A percentile compares a stretch with the other conserved stretches of the same genome.
phyloP scores from a whole-genome alignment of 2,113 vertebrate genomes.

The Oreochromis tanganicae region DNA sequence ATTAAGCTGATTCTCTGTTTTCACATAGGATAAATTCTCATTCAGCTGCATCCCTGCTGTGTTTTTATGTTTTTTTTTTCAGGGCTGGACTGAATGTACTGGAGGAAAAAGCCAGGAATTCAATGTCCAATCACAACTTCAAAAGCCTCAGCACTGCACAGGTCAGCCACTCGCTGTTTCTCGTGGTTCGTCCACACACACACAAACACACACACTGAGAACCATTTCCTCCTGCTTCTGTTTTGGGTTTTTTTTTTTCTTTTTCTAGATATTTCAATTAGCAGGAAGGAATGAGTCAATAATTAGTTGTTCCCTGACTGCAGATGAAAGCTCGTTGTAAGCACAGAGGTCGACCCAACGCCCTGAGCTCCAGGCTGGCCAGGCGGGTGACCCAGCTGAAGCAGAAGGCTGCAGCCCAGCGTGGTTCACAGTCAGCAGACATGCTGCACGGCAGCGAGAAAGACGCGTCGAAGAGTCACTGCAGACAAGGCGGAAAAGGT shows the following conservation, averaged over 20 bases:
- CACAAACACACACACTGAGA: not conserved
- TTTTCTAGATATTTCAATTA: conserved; percentile 39
- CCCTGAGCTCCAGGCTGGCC: conserved; percentile 76
- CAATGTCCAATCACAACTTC: conserved; percentile 50
- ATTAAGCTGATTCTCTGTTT: conserved; percentile 4
- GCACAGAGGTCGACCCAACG: conserved; percentile 63
- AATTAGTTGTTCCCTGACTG: conserved; percentile 8
- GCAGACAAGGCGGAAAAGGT: conserved; percentile 63
- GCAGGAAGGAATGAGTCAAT: conserved; percentile 15
- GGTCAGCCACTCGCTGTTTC: conserved; percentile 29
- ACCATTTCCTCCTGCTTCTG: conserved; percentile 3
- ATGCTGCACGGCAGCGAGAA: conserved; percentile 73
- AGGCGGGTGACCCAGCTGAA: conserved; percentile 80
- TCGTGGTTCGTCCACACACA: not conserved
- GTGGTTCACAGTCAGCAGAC: conserved; percentile 57
- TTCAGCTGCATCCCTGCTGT: not conserved
- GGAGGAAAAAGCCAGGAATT: conserved; percentile 50
- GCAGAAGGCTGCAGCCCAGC: conserved; percentile 81
- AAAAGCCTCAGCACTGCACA: conserved; percentile 44
- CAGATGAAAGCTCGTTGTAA: conserved; percentile 79
- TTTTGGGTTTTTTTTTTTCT: rapidly evolving
- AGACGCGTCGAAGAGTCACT: conserved; percentile 21
- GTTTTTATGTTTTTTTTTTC: not conserved
- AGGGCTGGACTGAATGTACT: conserved; percentile 49
- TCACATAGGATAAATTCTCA: conserved; percentile 3